Evolutionary conservation across 2,113 vertebrate species (phyloP), one percentile per base, ranked within the genome.

Genomic region (Uropsilus gracilis): DNA sequence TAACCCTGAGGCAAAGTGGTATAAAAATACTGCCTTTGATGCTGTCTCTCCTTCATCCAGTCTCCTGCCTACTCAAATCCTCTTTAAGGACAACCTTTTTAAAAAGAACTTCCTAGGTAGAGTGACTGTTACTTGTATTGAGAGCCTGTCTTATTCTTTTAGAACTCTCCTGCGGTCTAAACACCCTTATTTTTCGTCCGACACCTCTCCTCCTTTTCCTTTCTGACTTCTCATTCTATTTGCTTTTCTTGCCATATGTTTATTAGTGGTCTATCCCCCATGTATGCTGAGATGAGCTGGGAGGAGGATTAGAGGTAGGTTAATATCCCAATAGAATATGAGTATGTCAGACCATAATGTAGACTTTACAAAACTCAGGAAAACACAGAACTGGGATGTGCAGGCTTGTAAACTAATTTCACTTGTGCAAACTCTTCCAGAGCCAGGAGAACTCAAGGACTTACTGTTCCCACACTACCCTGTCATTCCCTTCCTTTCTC

Each of bases 71-170:
- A 71, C 84, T 71, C 59, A 39, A 50, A 57, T 91, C 66, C 61
- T 93, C 63, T 95, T 91, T 91, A 85, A 95, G 93, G 87, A 64
- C 28, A 55, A 22, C 16, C 34, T 90, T n/a, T 89, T 77, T 87
- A 44, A 44, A 80, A 78, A 63, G 37, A 89, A 81, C 37, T 95
- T 89, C 68, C 82, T 89, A 66, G 50, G 86, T 17, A 86, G 50
- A 71, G 30, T 50, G 37, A 26, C 32, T 37, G 0, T 64, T 64
- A 64, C 34, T 91, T 42, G 44, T 44, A 50, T 71, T 53, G 72
- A 93, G 48, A 57, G 82, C 53, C 63, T 48, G 5, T 20, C 8
- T 73, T 71, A 9, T 61, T 89, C 66, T 73, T 76, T n/a, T 59
- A 77, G 66, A 85, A n/a, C 68, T 34, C 10, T 66, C 59, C 77